These are phyloP conservation scores for Elgaria multicarinata DNA, from an alignment of 2,113 vertebrate genomes.

Conservation along the genomic window DNA sequence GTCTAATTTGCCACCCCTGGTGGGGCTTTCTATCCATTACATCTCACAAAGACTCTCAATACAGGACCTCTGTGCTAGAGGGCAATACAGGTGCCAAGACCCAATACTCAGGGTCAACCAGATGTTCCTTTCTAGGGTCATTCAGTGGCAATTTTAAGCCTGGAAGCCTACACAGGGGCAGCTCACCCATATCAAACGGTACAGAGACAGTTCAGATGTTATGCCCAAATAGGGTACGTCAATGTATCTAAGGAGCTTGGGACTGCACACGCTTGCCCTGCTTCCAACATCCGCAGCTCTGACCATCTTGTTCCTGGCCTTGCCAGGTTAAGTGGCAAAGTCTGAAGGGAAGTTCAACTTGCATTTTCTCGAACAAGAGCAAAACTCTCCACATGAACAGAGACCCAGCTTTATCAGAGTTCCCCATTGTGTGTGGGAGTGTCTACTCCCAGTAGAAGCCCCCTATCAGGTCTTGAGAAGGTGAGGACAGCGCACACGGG, in stretches of 20 bases:
- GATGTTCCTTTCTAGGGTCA: not conserved
- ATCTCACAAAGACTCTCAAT: not conserved
- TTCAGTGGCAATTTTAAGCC: constrained; percentile 35
- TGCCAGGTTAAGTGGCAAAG: too few species aligned
- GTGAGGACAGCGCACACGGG: too few species aligned
- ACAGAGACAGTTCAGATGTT: too few species aligned
- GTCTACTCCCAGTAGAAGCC: not conserved
- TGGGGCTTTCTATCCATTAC: not conserved
- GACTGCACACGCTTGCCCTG: not conserved
- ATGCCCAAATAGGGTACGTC: too few species aligned
- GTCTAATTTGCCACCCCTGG: not conserved
- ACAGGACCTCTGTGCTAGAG: not conserved
- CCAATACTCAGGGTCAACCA: not conserved
- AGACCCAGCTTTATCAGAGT: too few species aligned
- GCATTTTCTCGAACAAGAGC: too few species aligned
- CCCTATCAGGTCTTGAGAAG: not conserved
- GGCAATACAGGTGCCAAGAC: not conserved
- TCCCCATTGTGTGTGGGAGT: not conserved
- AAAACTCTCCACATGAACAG: too few species aligned
- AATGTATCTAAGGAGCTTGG: not conserved
- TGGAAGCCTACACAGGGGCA: not conserved
- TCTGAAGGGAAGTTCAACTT: too few species aligned
- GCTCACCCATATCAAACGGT: not conserved
- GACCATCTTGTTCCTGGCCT: too few species aligned
- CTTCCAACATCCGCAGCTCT: too few species aligned